Base-by-base conservation (phyloP, 1,140 invertebrate genomes). In the Lethocerus indicus region DNA sequence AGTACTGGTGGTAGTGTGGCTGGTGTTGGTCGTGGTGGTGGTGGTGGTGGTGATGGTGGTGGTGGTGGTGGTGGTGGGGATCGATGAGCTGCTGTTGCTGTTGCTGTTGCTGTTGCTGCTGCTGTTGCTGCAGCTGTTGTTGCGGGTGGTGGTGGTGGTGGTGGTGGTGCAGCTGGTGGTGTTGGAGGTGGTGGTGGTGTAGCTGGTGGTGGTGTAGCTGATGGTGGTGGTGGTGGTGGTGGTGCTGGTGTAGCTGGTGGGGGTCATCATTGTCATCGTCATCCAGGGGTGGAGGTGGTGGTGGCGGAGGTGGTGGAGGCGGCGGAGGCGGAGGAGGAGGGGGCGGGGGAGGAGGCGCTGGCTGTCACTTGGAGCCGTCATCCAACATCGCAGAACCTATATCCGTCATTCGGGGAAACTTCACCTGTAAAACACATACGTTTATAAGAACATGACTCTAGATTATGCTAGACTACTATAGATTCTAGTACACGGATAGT, bases 151-250 rank as follows among this genome's bases (percentile, higher is more conserved):
- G 49, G 44, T 7, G 48, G 47, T 23, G 54, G 55, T 26, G 32
- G 43, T 29, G 29, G 28, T 18, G 49, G 43, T 3, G 27, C 12
- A 39, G 52, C 41, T 2, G 42, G 43, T 9, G 21, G 26, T 24
- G 29, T 23, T 21, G 50, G 25, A 32, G 50, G 50, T 20, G 18
- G 35, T 16, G 18, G 24, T 16, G 41, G 41, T 13, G 29, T 9
- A 32, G 29, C 7, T 32, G 29, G 29, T n/a, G n/a, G 29, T 32
- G 29, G 29, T 32, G 29, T 25, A n/a, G 26, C 29, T n/a, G 52
- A 47, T 26, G 39, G 32, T 20, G 41, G 28, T 35, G 47, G 40
- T 29, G 32, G 45, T 14, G 54, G 51, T 20, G 52, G 53, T 14
- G 56, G 54, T 6, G 51, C 43, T 28, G 52, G 28, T 16, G 52